Percentiles rank a stretch among this genome's conserved stretches.
Evolutionary conservation across 2,888 invertebrate species (phyloP).

Genomic region (Eilema sororculum): DNA sequence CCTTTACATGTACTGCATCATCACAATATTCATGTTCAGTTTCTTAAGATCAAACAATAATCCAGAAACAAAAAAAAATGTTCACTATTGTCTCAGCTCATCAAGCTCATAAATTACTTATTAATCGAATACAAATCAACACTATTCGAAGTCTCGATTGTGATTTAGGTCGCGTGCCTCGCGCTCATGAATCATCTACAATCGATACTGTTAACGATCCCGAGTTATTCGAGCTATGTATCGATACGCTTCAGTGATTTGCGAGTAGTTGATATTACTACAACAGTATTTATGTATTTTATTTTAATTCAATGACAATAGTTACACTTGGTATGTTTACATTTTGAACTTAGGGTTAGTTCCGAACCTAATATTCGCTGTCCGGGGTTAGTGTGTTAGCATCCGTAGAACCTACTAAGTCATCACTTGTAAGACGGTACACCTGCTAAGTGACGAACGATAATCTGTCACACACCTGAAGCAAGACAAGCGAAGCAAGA

Average conservation of each 20-base stretch:
- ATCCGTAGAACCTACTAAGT: no score
- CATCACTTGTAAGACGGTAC: no score
- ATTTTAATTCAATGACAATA: not conserved
- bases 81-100: not conserved
- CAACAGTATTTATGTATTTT: no score
- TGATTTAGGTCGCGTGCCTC: constrained; percentile 50
- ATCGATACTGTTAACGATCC: constrained; percentile 54
- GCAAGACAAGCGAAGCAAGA: no score
- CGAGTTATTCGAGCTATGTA: constrained; percentile 39
- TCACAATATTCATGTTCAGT: no score
- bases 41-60: no score
- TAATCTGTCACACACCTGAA: no score
- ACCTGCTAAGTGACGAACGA: no score
- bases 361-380: no score
- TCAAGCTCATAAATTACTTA: constrained; percentile 29
- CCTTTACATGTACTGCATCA: not conserved
- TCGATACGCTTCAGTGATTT: constrained; percentile 36
- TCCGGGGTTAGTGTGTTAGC: no score
- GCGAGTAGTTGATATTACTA: constrained; percentile 20
- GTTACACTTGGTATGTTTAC: not conserved
- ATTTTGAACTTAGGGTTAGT: not conserved
- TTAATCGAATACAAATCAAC: constrained; percentile 32
- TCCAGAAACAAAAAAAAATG: not conserved
- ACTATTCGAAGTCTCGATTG: constrained; percentile 30
- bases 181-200: constrained; percentile 49